Evolutionary conservation across 2,113 vertebrate genomes (phyloP).

Genomic region (Trichomycterus rosablanca): DNA sequence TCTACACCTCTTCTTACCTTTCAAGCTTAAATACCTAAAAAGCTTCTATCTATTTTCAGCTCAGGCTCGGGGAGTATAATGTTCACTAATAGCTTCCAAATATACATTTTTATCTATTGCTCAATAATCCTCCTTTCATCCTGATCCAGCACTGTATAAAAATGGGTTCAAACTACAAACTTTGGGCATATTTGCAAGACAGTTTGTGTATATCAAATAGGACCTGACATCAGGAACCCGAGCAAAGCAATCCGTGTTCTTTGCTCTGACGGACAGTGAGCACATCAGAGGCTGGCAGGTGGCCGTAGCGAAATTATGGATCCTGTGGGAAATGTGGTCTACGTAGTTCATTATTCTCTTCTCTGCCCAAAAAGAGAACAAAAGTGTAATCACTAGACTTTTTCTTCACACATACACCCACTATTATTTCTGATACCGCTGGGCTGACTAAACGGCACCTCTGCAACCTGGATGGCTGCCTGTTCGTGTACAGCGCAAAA

Average conservation of each 20-base stretch:
- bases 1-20: conserved; percentile 15
- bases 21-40: conserved; percentile 25
- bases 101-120: conserved; percentile 27
- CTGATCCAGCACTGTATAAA: conserved; percentile 4
- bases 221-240: conserved; percentile 59
- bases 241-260: conserved; percentile 63
- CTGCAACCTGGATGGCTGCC: conserved; percentile 20
- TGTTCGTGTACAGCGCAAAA: conserved; percentile 24
- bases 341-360: conserved; percentile 65
- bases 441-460: conserved; percentile 46
- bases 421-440: conserved; percentile 59
- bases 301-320: conserved; percentile 55
- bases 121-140: conserved; percentile 12
- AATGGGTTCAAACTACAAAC: conserved; percentile 8
- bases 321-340: conserved; percentile 54
- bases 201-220: conserved; percentile 65
- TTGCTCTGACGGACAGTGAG: conserved; percentile 40
- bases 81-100: conserved; percentile 26
- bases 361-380: conserved; percentile 34
- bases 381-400: conserved; percentile 57
- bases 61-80: conserved; percentile 23
- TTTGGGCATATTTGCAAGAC: conserved; percentile 19
- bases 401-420: conserved; percentile 38
- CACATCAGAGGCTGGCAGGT: conserved; percentile 60
- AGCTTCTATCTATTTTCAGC: conserved; percentile 33